Conservation (phyloP, 2,797 vertebrate genomes). For the Harpagifer antarcticus region DNA sequence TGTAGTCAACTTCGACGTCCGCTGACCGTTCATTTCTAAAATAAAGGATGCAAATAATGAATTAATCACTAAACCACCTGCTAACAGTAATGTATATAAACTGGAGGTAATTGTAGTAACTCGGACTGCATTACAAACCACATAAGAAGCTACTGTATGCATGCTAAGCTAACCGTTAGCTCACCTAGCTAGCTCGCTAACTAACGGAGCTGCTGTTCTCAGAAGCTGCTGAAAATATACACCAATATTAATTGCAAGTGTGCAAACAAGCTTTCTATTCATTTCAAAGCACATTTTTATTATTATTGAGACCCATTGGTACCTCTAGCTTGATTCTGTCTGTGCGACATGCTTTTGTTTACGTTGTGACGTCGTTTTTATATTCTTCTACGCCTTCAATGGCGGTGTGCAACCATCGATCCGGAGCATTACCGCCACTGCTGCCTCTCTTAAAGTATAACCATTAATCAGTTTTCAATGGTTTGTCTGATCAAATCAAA, state of each 20-base stretch:
- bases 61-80: not conserved
- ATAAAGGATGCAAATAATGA: not conserved
- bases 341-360: conserved; percentile 80
- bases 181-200: not conserved
- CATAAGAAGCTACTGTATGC: not conserved
- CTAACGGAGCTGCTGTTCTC: not conserved
- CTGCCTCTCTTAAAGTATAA: too few species aligned
- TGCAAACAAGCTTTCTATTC: not conserved
- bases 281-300: not conserved
- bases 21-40: conserved; percentile 91
- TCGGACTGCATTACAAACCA: not conserved
- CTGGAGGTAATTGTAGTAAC: fast-evolving
- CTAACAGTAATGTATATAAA: too few species aligned
- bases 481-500: too few species aligned
- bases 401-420: not conserved
- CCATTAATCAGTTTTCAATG: too few species aligned
- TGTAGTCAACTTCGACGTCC: conserved; percentile 92
- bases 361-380: conserved; percentile 60
- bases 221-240: not conserved
- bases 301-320: not conserved
- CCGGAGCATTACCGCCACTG: not conserved
- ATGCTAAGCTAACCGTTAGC: conserved; percentile 30
- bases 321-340: conserved; percentile 68
- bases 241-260: not conserved
- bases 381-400: not conserved